Percentiles rank a stretch among this genome's conserved stretches.
These are phyloP conservation scores for Stomorhina lunata DNA, from an alignment of 2,888 invertebrate genomes.

Conservation along the genomic window DNA sequence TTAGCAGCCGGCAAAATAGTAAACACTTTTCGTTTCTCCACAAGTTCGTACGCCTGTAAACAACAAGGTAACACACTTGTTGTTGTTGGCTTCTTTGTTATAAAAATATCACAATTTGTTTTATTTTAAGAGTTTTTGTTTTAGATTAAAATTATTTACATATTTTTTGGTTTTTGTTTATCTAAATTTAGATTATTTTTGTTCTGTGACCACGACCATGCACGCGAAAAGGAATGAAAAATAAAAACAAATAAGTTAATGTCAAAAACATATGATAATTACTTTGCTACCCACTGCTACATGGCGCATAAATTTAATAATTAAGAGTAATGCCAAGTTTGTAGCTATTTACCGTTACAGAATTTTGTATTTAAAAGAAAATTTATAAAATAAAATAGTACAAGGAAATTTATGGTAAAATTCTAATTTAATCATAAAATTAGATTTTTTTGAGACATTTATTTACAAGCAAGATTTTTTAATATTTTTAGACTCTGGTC, in stretches of 20 bases:
- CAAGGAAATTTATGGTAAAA: too few species aligned
- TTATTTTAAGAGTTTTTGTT: background rate
- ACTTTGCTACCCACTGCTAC: background rate
- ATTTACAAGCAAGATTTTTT: too few species aligned
- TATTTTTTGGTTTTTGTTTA: slow-evolving; percentile 14
- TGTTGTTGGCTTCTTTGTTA: background rate
- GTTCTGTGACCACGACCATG: background rate
- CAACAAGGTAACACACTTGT: slow-evolving; percentile 21
- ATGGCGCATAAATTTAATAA: background rate
- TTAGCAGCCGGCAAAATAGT: slow-evolving; percentile 27
- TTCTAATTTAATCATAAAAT: too few species aligned
- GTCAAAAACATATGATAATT: slow-evolving; percentile 20
- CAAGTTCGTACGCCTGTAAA: background rate
- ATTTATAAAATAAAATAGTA: too few species aligned
- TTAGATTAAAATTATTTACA: background rate
- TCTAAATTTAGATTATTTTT: slow-evolving; percentile 42
- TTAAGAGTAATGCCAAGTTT: slow-evolving; percentile 10
- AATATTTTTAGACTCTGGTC: too few species aligned
- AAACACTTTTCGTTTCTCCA: background rate
- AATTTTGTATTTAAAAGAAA: too few species aligned
- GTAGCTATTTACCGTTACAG: background rate
- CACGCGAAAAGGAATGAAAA: background rate
- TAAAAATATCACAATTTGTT: background rate
- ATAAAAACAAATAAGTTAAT: background rate
- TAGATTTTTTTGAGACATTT: too few species aligned